Evolutionary conservation across 2,888 invertebrate species (phyloP), one percentile per base, ranked within the genome.

Genomic region (Oligia fasciuncula): DNA sequence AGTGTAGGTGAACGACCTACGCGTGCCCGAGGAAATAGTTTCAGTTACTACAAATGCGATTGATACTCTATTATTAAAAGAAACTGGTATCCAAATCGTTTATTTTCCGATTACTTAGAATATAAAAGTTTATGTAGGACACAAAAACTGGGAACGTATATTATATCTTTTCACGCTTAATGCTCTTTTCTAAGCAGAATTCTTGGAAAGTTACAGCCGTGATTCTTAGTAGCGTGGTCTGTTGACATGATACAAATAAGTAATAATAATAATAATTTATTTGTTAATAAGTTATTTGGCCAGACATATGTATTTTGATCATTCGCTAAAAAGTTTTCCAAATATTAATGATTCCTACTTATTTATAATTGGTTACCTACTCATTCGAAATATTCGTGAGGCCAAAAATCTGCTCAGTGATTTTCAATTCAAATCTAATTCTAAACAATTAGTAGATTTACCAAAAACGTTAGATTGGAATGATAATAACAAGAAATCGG

Each of bases 11-110:
- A 85, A 81, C 66, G 89, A 88, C 83, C 89, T 85, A 60, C 75
- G 85, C 87, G 87, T 83, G 86, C 80, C 46, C 79, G 76, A 81
- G 87, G 78, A 85, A 88, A 88, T 87, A 83, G 87, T 85, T 88
- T 85, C 79, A 88, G 87, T 81, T 78, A 81, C 80, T 82, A 79
- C 67, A 40, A 81, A 73, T 89, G 77, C 68, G 68, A 85, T 84
- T 89, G 79, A 87, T 85, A 81, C 66, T 68, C 72, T 80, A 73
- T 77, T 76, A 81, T 83, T 86, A 70, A 76, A 85, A 83, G 62
- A 81, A 84, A 79, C 75, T 69, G 68, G 62, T 75, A 76, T 76
- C 54, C 57, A 66, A 81, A 81, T 84, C 65, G 62, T 85, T 84
- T 85, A 80, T 87, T 71, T 82, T 87, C 43, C 65, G 71, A 74